Conservation (phyloP, 2,113 vertebrate genomes). For the Microcebus griseorufus region DNA sequence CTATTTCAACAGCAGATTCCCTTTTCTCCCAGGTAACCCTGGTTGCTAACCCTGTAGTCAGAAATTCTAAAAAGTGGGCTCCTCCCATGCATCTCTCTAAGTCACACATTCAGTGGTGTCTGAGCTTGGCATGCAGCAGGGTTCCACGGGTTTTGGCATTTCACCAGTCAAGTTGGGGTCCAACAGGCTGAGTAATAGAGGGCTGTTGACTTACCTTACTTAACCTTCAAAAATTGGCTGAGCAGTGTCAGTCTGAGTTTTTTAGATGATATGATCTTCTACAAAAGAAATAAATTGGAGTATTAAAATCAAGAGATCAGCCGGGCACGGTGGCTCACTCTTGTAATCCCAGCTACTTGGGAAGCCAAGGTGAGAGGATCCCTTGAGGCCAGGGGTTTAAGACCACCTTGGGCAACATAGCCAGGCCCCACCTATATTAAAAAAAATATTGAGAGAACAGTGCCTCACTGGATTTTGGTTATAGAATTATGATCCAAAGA, state of each 20-base stretch:
- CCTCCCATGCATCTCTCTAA: neutral
- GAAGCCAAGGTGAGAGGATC: too few relatives aligned
- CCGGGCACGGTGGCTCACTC: neutral
- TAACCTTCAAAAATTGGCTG: neutral
- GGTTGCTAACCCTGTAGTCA: neutral
- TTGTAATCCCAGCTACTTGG: too few relatives aligned
- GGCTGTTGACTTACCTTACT: neutral
- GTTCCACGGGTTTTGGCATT: neutral
- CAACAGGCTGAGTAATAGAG: neutral
- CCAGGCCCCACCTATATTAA: too few relatives aligned
- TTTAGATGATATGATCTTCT: neutral
- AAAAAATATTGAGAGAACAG: neutral
- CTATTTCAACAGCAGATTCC: neutral
- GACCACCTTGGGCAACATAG: too few relatives aligned
- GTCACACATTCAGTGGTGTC: neutral
- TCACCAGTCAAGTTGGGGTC: neutral
- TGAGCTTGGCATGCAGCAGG: neutral
- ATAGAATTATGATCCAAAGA: neutral
- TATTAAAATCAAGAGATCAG: neutral
- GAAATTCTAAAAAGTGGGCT: neutral
- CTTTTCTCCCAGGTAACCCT: neutral
- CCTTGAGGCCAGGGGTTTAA: too few relatives aligned
- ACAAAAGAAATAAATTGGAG: neutral
- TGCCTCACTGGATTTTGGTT: neutral
- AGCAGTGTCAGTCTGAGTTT: neutral